Percentiles rank a stretch among this genome's conserved stretches.
Evolutionary conservation across 2,797 vertebrate species (phyloP).

Genomic region (Phalloptychus januarius): DNA sequence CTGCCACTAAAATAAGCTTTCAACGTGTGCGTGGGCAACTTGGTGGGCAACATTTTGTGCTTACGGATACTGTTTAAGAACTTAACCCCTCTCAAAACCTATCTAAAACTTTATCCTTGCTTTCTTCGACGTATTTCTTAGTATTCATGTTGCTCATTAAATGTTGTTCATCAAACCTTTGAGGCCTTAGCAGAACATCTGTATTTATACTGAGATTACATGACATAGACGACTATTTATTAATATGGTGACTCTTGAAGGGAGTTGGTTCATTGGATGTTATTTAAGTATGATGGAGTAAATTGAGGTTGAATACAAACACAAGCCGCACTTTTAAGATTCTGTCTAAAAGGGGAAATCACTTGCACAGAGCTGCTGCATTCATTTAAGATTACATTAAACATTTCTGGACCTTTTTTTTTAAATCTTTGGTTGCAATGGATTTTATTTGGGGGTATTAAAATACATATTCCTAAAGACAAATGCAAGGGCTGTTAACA

Average conservation of each 20-base stretch:
- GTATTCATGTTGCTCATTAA: not conserved
- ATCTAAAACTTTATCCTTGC: not conserved
- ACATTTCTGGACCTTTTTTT: not conserved
- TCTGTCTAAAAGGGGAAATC: not conserved
- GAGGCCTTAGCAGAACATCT: not conserved
- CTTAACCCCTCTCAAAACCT: not conserved
- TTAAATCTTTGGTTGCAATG: not conserved
- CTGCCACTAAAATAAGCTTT: conserved; percentile 19
- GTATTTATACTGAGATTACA: not conserved
- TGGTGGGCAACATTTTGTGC: not conserved
- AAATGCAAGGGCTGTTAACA: not conserved
- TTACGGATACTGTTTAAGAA: not conserved
- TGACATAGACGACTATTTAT: not conserved
- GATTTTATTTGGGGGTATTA: not conserved
- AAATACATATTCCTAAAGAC: too few relatives aligned
- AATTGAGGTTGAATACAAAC: not conserved
- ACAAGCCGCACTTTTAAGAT: not conserved
- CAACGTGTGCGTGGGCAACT: conserved; percentile 5
- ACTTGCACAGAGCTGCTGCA: not conserved
- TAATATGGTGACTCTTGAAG: not conserved
- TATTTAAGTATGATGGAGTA: not conserved
- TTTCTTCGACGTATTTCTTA: not conserved
- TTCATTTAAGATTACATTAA: not conserved
- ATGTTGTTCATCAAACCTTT: not conserved
- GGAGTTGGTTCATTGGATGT: not conserved